Evolutionary conservation across 2,113 vertebrate genomes (phyloP).

Genomic region (Trinectes maculatus): DNA sequence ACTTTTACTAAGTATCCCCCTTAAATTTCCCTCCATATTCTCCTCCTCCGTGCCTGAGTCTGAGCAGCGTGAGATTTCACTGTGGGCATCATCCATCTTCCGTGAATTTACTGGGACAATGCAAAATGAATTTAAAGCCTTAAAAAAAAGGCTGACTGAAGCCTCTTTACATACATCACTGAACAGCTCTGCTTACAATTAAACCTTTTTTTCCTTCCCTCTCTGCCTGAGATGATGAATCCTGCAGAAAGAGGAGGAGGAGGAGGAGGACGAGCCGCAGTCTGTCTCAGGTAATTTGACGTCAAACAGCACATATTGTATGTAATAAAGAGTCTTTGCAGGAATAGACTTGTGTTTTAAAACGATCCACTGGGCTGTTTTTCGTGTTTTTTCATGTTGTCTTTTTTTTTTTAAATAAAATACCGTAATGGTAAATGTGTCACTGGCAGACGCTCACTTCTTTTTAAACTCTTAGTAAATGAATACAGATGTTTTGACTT

Average conservation of each 20-base stretch:
- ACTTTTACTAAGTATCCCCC: slow-evolving; percentile 5
- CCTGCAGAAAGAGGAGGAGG: slow-evolving; percentile 16
- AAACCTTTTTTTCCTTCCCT: slow-evolving; percentile 37
- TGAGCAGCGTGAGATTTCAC: slow-evolving; percentile 17
- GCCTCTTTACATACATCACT: slow-evolving; percentile 61
- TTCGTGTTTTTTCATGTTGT: no score
- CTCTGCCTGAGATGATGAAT: slow-evolving; percentile 44
- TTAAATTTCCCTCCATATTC: neutral
- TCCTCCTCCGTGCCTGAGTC: slow-evolving; percentile 38
- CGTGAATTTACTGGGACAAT: slow-evolving; percentile 42
- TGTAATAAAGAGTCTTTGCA: neutral
- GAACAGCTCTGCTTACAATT: slow-evolving; percentile 69
- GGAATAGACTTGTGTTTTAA: neutral
- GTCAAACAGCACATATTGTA: neutral
- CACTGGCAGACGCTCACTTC: no score
- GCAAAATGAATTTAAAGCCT: slow-evolving; percentile 38
- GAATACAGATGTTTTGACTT: no score
- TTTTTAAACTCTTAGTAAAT: no score
- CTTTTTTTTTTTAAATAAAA: no score
- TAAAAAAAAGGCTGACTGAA: slow-evolving; percentile 68
- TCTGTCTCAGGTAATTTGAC: slow-evolving; percentile 19
- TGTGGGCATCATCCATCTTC: slow-evolving; percentile 53
- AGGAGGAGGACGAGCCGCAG: slow-evolving; percentile 8
- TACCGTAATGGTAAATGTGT: no score
- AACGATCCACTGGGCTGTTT: neutral